Percentiles rank a stretch among this genome's conserved stretches.
phyloP scores from a whole-genome alignment of 1,140 invertebrate genomes.

The Andrena cerasifolii region DNA sequence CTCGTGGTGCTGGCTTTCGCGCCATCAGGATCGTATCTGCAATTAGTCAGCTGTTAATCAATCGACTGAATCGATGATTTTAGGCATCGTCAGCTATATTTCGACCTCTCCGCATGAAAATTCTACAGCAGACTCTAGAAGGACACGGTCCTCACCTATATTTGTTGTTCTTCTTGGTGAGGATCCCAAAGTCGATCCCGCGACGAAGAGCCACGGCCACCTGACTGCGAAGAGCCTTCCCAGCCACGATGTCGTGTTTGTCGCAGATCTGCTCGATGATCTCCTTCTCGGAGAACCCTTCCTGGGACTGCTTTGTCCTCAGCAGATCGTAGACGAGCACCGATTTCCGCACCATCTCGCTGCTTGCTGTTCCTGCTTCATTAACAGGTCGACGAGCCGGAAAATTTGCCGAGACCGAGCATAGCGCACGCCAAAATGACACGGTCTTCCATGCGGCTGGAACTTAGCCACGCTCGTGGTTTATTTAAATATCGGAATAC shows the following conservation, averaged over 20 bases:
- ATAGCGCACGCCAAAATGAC: background rate
- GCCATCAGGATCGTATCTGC: slow-evolving; percentile 42
- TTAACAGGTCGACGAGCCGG: background rate
- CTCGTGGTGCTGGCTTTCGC: background rate
- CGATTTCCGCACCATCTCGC: slow-evolving; percentile 67
- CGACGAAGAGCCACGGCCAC: slow-evolving; percentile 66
- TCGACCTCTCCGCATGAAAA: too few species aligned
- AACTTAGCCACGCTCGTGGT: background rate
- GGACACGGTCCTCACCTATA: slow-evolving; percentile 67
- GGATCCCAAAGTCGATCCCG: slow-evolving; percentile 73
- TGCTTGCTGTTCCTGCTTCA: background rate
- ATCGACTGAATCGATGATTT: too few species aligned
- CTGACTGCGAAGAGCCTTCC: slow-evolving; percentile 65
- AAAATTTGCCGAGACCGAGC: slow-evolving; percentile 6
- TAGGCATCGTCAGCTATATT: too few species aligned
- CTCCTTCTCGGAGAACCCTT: slow-evolving; percentile 64
- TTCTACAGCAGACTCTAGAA: too few species aligned
- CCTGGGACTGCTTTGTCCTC: slow-evolving; percentile 48
- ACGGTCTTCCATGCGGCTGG: background rate
- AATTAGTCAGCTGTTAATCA: too few species aligned
- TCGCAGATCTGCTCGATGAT: slow-evolving; percentile 69
- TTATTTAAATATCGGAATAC: background rate
- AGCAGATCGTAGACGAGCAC: slow-evolving; percentile 70
- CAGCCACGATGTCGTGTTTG: slow-evolving; percentile 61
- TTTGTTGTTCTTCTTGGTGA: slow-evolving; percentile 67